Base-by-base conservation (phyloP, 2,797 vertebrate species). In the Hypotaenidia okinawae region DNA sequence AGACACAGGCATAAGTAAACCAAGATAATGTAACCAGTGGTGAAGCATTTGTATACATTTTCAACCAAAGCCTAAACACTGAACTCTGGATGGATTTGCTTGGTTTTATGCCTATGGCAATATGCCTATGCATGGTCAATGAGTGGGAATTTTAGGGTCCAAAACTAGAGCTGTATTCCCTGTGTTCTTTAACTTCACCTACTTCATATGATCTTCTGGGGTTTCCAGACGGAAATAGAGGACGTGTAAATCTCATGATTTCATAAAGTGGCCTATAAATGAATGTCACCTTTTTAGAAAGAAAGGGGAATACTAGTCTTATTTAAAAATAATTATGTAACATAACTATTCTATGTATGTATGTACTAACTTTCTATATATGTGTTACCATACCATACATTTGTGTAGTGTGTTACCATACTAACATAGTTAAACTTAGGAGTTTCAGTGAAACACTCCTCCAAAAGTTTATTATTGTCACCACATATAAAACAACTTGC, bases 271-370 rank as follows among this genome's bases (percentile, higher is more conserved):
- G 2, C n/a, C 9, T 12, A 2, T 49, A 74, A 47, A 75, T 5
- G 1, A 11, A 10, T 33, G 8, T 49, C 0, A 0, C 22, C 27
- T 63, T 37, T 3, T 21, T 69, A 28, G 24, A 55, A 35, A 16
- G 8, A 73, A 77, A 64, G 23, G 6, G 19, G 25, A 69, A 72
- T 62, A 19, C 4, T 57, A 52, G 41, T 24, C 49, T 76, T 69
- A 25, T 4, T 32, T 72, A 47, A 86, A 33, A 11, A 10, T 13
- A 37, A 9, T 25, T 64, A 33, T 47, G 15, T 67, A 61, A n/a
- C 17, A 47, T 49, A 82, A 9, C 4, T 54, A 10, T 49, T 57
- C 19, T 57, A 5, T 55, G 17, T 35, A 55, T 7, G 5, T 7
- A 45, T 27, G 30, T 10, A 17, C 10, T 74, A 67, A 13, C 49